phyloP scores from a whole-genome alignment of 2,113 vertebrate genomes.

The Tinamus guttatus region DNA sequence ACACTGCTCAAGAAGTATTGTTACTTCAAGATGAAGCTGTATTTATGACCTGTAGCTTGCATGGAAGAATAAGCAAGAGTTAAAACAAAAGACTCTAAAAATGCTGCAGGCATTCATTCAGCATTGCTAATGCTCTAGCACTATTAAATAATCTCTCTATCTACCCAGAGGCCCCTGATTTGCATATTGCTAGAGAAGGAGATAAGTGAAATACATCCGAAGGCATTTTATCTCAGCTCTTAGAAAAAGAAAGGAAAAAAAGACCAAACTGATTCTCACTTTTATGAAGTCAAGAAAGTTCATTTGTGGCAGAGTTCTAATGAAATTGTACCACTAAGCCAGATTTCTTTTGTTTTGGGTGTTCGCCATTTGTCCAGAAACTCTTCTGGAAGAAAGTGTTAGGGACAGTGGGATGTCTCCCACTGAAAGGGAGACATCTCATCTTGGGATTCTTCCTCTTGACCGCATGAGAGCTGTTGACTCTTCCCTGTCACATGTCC shows the following conservation, averaged over 20 bases:
- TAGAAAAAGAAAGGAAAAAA: background rate
- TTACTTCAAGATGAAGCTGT: background rate
- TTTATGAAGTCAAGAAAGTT: background rate
- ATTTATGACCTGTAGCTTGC: background rate
- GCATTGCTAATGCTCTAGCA: background rate
- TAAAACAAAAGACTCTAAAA: background rate
- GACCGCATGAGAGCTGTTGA: background rate
- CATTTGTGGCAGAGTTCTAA: background rate
- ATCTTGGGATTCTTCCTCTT: background rate
- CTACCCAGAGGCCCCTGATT: background rate
- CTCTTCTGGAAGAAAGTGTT: background rate
- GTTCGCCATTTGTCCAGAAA: background rate
- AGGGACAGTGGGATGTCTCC: background rate
- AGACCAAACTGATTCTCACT: background rate
- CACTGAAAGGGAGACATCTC: fast-evolving
- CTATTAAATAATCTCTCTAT: background rate
- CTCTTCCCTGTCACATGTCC: background rate
- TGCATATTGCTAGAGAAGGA: background rate
- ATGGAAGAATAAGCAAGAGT: background rate
- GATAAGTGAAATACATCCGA: background rate
- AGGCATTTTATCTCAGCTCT: background rate
- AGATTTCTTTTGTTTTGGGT: background rate
- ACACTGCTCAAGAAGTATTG: background rate
- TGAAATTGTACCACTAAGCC: background rate
- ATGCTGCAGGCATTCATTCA: background rate